These are phyloP conservation scores for Micrasema minimum DNA, from an alignment of 1,140 invertebrate genomes.

Conservation along the genomic window DNA sequence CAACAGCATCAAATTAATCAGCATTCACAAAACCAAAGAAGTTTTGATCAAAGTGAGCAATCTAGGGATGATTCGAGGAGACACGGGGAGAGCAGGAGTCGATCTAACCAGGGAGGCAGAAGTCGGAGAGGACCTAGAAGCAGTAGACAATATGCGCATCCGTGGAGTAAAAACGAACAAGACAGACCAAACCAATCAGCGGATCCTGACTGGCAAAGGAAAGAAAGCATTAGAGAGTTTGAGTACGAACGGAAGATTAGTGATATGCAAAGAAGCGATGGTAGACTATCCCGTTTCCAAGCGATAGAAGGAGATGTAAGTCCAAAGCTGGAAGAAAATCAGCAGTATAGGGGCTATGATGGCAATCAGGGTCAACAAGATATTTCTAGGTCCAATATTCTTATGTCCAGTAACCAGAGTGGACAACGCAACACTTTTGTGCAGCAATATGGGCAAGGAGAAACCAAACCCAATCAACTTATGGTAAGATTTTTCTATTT, in stretches of 20 bases:
- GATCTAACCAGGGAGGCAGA: slow-evolving; percentile 33
- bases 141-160: slow-evolving; percentile 36
- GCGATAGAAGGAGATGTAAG: slow-evolving; percentile 19
- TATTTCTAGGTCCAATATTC: slow-evolving; percentile 7
- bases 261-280: slow-evolving; percentile 34
- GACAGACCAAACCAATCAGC: slow-evolving; percentile 38
- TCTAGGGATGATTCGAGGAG: slow-evolving; percentile 33
- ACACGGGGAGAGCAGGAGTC: slow-evolving; percentile 37
- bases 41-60: slow-evolving; percentile 9
- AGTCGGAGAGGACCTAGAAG: slow-evolving; percentile 45
- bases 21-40: slow-evolving; percentile 15
- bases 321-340: slow-evolving; percentile 24
- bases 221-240: slow-evolving; percentile 43
- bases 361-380: slow-evolving; percentile 22
- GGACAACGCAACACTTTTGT: neutral
- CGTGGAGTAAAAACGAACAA: slow-evolving; percentile 48
- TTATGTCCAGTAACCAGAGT: slow-evolving; percentile 2
- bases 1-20: slow-evolving; percentile 26
- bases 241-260: slow-evolving; percentile 46
- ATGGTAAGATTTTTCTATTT: slow-evolving; percentile 8
- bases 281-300: slow-evolving; percentile 36
- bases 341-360: slow-evolving; percentile 21
- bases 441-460: slow-evolving; percentile 14
- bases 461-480: slow-evolving; percentile 8
- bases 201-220: slow-evolving; percentile 41